Evolutionary conservation across 2,888 invertebrate species (phyloP).

Genomic region (Limenitis camilla): DNA sequence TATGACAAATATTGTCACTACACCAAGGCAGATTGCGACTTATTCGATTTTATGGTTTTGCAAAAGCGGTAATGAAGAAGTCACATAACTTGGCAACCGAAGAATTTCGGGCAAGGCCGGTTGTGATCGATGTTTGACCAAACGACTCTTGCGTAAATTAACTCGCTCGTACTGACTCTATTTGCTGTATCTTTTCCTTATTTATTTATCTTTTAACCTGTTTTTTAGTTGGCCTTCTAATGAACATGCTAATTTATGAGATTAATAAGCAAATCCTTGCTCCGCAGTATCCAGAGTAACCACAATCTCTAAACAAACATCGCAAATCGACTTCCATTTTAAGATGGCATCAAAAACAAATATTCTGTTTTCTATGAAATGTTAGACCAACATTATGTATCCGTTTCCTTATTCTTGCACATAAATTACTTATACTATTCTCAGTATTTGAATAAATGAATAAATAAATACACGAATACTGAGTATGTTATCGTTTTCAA

Average conservation of each 20-base stretch:
- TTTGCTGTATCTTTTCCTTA: slow-evolving; percentile 50
- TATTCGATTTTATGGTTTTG: slow-evolving; percentile 7
- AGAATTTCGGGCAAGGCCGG: slow-evolving; percentile 67
- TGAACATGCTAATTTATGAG: too few species aligned
- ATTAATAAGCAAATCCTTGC: too few species aligned
- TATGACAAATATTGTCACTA: neutral
- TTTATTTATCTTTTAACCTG: slow-evolving; percentile 35
- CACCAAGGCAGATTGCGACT: neutral
- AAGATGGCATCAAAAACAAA: too few species aligned
- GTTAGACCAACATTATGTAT: neutral
- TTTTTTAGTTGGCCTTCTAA: too few species aligned
- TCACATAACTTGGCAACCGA: slow-evolving; percentile 30
- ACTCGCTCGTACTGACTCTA: slow-evolving; percentile 27
- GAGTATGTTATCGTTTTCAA: neutral
- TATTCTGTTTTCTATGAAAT: too few species aligned
- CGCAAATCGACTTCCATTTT: too few species aligned
- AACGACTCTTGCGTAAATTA: slow-evolving; percentile 49
- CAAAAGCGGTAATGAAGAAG: slow-evolving; percentile 22
- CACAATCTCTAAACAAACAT: too few species aligned
- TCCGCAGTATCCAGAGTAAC: too few species aligned
- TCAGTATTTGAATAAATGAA: neutral
- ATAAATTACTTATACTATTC: slow-evolving; percentile 5
- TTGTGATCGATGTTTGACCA: slow-evolving; percentile 52
- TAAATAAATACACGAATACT: neutral
- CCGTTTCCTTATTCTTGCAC: neutral